Evolutionary conservation across 2,888 invertebrate genomes (phyloP), one percentile per base, ranked within the genome.

Genomic region (Mimas tiliae): DNA sequence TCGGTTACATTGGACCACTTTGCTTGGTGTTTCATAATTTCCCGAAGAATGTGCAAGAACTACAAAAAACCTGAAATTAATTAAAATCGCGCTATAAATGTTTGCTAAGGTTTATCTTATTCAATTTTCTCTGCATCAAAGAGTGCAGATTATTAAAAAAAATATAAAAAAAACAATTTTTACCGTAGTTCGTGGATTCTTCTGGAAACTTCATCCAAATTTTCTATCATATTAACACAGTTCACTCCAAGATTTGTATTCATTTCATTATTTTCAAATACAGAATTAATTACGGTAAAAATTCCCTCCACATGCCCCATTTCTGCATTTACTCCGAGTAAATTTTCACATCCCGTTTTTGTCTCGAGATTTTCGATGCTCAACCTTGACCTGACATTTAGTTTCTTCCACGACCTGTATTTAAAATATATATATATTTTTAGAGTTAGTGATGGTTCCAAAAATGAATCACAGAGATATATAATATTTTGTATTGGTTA

Each of bases 321-420:
- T 42, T 69, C 68, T 12, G 14, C 51, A 55, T 48, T 68, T 42
- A 58, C 63, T 21, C 11, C 53, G 0, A 70, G 33, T 19, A 72
- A 53, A 42, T 19, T 51, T 38, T 67, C 33, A 67, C 68, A 68
- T n/a, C 63, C 67, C 8, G 47, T 62, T 64, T 67, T 63, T 19
- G 51, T 65, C 45, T 67, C 16, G 6, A 72, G 62, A 58, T 68
- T 62, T 58, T 68, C 64, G 8, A 63, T 64, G 16, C 51, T 58
- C 1, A 70, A 64, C 50, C 67, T 65, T 27, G 72, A 58, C 0
- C 14, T 50, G 0, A 65, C 69, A 12, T 63, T 63, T n/a, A 33
- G 7, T 45, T 69, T 70, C 8, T 65, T 62, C 72, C 72, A 74
- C 0, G 53, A 65, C 58, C 74, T 74, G 65, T 19, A 67, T 67